Evolutionary conservation across 2,113 vertebrate genomes (phyloP), one percentile per base, ranked within the genome.

Genomic region (Mastomys natalensis): DNA sequence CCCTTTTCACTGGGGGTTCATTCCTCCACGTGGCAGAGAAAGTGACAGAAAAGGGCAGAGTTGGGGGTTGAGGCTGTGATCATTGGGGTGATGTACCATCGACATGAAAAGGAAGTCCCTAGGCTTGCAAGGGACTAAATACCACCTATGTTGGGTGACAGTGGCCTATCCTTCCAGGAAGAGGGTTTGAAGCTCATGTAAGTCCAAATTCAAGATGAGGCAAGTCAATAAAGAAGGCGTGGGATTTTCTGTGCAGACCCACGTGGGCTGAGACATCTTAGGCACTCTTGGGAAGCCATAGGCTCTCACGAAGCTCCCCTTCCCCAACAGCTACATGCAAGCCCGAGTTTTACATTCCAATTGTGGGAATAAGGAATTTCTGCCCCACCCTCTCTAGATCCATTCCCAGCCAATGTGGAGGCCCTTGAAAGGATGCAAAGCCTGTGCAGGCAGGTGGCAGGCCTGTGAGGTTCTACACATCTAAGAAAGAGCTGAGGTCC

Each of bases 141-240:
- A 3, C 7, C 2, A 4, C 62, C 22, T 45, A 0, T 19, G 0
- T 26, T 7, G 26, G 34, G 15, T 34, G 55, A 10, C 11, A 2
- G 29, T 0, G 22, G 31, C 22, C 64, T 64, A n/a, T 6, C 1
- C 12, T 7, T 24, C 11, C 37, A 40, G 13, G 2, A 19, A 24
- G n/a, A 8, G 0, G 1, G 3, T 26, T 1, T 37, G 58, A 53
- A 58, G 40, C 22, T 31, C 15, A 6, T 0, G 0, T 8, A 29
- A 19, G 1, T n/a, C 53, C 55, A n/a, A 9, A 0, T 3, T 13
- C 2, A 26, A 31, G 40, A 17, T 12, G 48, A 31, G 1, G 2
- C 26, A 73, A 40, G 26, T 15, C 0, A 22, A 0, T 70, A 21
- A 22, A 66, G 17, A n/a, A 31, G 37, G 11, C 2, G 17, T 16